phyloP scores from a whole-genome alignment of 1,140 invertebrate species.

The Oryctes rhinoceros region DNA sequence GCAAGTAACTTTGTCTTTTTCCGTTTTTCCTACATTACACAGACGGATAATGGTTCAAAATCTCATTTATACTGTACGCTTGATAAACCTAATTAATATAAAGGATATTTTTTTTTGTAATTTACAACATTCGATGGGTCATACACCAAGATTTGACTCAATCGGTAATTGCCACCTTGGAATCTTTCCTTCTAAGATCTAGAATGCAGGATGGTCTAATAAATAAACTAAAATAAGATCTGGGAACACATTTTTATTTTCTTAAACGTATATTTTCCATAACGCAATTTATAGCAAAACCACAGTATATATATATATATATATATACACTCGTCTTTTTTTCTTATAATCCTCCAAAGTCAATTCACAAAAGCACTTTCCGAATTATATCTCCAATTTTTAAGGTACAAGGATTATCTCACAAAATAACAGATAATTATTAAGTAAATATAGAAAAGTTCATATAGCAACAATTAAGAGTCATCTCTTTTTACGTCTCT shows the following conservation, averaged over 20 bases:
- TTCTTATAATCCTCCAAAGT: neutral
- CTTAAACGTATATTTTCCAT: neutral
- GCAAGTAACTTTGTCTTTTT: too few species aligned
- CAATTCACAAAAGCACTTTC: neutral
- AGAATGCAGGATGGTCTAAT: neutral
- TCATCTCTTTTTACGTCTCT: neutral
- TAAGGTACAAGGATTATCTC: neutral
- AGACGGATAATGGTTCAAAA: too few species aligned
- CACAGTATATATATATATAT: neutral
- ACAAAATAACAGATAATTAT: neutral
- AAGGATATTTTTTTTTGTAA: too few species aligned
- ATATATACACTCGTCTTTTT: neutral
- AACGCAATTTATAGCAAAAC: constrained; percentile 6
- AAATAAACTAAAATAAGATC: neutral
- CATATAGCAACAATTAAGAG: neutral
- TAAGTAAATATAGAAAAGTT: neutral
- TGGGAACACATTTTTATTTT: constrained; percentile 23
- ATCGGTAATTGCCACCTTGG: too few species aligned
- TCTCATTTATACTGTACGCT: too few species aligned
- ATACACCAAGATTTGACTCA: too few species aligned
- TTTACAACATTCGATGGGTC: too few species aligned
- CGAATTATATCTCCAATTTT: neutral
- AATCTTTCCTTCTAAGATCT: too few species aligned
- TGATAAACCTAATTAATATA: too few species aligned
- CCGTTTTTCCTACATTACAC: too few species aligned